phyloP scores from a whole-genome alignment of 2,888 invertebrate species.

The Lasioglossum calceatum region DNA sequence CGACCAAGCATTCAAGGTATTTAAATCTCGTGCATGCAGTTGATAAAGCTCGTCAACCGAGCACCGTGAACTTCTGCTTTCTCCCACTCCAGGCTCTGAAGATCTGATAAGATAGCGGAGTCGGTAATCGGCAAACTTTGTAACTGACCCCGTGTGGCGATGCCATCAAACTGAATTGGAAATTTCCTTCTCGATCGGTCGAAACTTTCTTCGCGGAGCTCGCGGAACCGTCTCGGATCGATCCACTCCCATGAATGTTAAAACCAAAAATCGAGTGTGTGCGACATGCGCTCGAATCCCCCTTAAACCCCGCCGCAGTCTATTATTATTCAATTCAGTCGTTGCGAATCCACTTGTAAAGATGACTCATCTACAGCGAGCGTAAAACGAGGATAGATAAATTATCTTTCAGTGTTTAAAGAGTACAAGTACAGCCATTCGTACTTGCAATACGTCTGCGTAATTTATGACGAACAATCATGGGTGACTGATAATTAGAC shows the following conservation, averaged over 20 bases:
- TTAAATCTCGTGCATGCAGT: not conserved
- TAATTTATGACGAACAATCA: no score
- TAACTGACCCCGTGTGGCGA: slow-evolving; percentile 28
- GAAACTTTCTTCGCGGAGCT: slow-evolving; percentile 14
- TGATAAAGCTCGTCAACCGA: slow-evolving; percentile 5
- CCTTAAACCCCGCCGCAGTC: not conserved
- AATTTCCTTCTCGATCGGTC: slow-evolving; percentile 23
- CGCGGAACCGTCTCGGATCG: slow-evolving; percentile 13
- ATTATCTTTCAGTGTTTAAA: not conserved
- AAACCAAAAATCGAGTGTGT: not conserved
- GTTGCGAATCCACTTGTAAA: not conserved
- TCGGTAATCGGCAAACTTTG: slow-evolving; percentile 44
- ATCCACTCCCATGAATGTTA: not conserved
- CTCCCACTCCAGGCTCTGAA: not conserved
- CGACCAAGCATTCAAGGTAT: not conserved
- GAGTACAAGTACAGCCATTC: no score
- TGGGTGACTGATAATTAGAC: not conserved
- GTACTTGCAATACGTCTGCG: no score
- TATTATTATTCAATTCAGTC: not conserved
- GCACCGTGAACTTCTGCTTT: not conserved
- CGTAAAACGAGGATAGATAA: not conserved
- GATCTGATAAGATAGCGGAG: slow-evolving; percentile 33
- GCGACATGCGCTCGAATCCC: not conserved
- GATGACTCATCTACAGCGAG: not conserved
- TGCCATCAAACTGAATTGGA: slow-evolving; percentile 26